phyloP scores from a whole-genome alignment of 2,888 invertebrate species.

The Drosophila tripunctata region DNA sequence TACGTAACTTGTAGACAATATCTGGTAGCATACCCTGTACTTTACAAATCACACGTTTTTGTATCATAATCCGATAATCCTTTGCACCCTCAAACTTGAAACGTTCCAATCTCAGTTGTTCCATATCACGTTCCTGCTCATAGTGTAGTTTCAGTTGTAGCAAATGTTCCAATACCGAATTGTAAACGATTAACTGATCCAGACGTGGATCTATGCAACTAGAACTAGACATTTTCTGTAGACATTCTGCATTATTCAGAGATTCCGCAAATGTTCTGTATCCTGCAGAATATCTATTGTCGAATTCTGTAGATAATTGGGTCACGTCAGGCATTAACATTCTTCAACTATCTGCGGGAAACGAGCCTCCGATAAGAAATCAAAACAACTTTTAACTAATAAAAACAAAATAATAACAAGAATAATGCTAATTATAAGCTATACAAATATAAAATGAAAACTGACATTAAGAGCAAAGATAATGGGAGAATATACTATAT shows the following conservation, averaged over 20 bases:
- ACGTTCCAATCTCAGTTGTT: conserved; percentile 41
- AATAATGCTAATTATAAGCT: no score
- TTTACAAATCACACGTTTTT: conserved; percentile 47
- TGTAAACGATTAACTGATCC: conserved; percentile 58
- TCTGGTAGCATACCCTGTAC: conserved; percentile 52
- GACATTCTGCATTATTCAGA: not conserved
- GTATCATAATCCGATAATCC: conserved; percentile 34
- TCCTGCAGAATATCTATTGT: not conserved
- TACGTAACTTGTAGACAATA: conserved; percentile 60
- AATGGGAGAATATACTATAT: not conserved
- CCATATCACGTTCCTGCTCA: conserved; percentile 45
- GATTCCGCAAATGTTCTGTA: not conserved
- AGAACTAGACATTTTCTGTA: not conserved
- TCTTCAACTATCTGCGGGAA: not conserved
- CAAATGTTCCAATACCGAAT: conserved; percentile 50
- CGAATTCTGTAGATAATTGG: conserved; percentile 4
- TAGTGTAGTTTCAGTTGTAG: conserved; percentile 53
- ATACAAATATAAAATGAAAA: not conserved
- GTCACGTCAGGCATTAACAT: conserved; percentile 3
- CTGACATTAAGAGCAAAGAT: not conserved
- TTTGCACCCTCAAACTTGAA: conserved; percentile 46
- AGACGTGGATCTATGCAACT: conserved; percentile 41
- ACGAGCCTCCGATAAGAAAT: conserved; percentile 11
- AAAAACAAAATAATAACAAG: conserved; percentile 9
- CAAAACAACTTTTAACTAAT: conserved; percentile 4